phyloP scores from a whole-genome alignment of 1,140 invertebrate species.

The Bombus waltoni region DNA sequence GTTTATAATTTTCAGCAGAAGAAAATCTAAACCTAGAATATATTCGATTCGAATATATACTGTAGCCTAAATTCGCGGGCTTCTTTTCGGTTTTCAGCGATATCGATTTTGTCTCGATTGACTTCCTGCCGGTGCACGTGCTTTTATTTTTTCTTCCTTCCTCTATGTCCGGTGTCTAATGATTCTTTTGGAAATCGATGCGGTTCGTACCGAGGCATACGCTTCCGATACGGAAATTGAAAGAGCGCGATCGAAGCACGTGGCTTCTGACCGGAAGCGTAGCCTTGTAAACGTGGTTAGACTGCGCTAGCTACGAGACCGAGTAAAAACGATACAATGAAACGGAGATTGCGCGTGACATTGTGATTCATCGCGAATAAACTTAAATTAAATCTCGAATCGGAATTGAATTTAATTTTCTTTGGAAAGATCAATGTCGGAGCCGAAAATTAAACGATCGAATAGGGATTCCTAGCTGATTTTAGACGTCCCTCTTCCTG shows the following conservation, averaged over 20 bases:
- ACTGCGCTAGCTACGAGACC: neutral
- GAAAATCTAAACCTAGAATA: no score
- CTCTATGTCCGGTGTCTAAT: neutral
- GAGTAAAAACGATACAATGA: neutral
- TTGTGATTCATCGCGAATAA: neutral
- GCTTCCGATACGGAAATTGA: constrained; percentile 27
- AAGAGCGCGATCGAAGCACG: neutral
- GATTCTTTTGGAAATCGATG: constrained; percentile 26
- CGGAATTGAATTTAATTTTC: neutral
- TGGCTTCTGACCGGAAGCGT: constrained; percentile 35
- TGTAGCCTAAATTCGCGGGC: no score
- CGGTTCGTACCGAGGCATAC: neutral
- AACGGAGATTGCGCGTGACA: neutral
- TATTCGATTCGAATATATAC: no score
- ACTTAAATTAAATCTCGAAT: neutral
- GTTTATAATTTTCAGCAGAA: no score
- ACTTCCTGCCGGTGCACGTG: neutral
- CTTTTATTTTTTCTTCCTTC: neutral
- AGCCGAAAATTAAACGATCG: neutral
- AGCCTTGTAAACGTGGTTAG: neutral
- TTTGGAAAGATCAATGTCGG: neutral
- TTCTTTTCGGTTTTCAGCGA: neutral
- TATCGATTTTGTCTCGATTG: neutral
- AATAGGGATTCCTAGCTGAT: neutral
- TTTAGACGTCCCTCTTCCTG: constrained; percentile 19